Base-by-base conservation (phyloP, 2,888 invertebrate genomes). In the Xylophagus ater region DNA sequence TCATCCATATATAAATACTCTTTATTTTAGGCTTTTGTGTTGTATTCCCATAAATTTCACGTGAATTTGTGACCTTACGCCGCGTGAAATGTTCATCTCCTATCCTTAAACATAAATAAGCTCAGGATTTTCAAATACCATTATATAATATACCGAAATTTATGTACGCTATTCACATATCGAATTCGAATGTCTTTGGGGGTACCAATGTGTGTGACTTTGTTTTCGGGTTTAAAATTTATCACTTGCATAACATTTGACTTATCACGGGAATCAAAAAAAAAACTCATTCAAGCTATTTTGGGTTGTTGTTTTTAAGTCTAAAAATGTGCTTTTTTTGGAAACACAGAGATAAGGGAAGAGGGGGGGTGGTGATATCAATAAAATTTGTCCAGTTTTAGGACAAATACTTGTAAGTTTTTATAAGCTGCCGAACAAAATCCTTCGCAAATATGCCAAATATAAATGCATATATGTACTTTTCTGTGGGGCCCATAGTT, bases 221-320 rank as follows among this genome's bases (percentile, higher is more conserved):
- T 37, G 42, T 39, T 39, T 38, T 38, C 15, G 7, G 29, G 21
- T 30, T 34, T 23, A 35, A 35, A 41, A 42, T 44, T 44, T 44
- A 44, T 44, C 25, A 42, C 42, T 36, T 40, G 44, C 41, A 44
- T 44, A 44, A 44, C 42, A 44, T 44, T 44, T 44, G 44, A 44
- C 44, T 44, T 44, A 44, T 42, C 37, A 34, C 34, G 26, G 12
- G 23, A 23, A 3, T n/a, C 8, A 23, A 23, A 23, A 10, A n/a
- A 8, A n/a, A 23, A 23, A 3, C 23, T 10, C n/a, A 10, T 23
- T 8, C 8, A 23, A 23, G 23, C n/a, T 23, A 23, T 10, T 8
- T 10, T 8, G 23, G 23, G 23, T 23, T 8, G 23, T 23, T 9
- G 23, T 9, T 23, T 23, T 8, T 23, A 23, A 9, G 23, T 6